These are phyloP conservation scores for Xylota sylvarum DNA, from an alignment of 2,888 invertebrate genomes.

Conservation along the genomic window DNA sequence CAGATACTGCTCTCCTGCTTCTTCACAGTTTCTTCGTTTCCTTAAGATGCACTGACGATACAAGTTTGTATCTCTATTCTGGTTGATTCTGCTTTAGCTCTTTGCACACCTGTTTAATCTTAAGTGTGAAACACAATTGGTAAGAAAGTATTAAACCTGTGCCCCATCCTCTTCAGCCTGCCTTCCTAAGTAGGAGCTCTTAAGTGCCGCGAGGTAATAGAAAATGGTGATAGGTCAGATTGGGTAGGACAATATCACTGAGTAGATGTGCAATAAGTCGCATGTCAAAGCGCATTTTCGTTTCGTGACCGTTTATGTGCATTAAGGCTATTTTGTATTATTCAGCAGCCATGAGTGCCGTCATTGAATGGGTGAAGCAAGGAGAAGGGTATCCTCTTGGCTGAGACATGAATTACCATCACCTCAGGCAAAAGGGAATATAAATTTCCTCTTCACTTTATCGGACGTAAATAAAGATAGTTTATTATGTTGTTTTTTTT, in stretches of 20 bases:
- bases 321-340: slow-evolving; percentile 28
- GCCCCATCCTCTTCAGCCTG: neutral
- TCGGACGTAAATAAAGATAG: slow-evolving; percentile 52
- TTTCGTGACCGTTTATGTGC: slow-evolving; percentile 43
- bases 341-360: slow-evolving; percentile 12
- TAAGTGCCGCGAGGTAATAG: too few relatives aligned
- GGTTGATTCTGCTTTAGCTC: slow-evolving; percentile 6
- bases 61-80: too few relatives aligned
- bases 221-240: too few relatives aligned
- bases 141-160: slow-evolving; percentile 29
- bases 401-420: slow-evolving; percentile 16
- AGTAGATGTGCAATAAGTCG: too few relatives aligned
- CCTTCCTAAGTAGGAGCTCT: too few relatives aligned
- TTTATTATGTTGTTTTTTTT: slow-evolving; percentile 51
- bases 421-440: slow-evolving; percentile 25
- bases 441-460: slow-evolving; percentile 55
- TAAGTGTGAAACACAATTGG: too few relatives aligned
- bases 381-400: slow-evolving; percentile 45
- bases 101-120: slow-evolving; percentile 37
- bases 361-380: neutral
- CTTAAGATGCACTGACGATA: neutral
- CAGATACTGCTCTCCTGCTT: neutral
- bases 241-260: too few relatives aligned
- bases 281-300: slow-evolving; percentile 66
- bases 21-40: neutral